Evolutionary conservation across 2,113 vertebrate species (phyloP), one percentile per base, ranked within the genome.

Genomic region (Trematomus loennbergii): DNA sequence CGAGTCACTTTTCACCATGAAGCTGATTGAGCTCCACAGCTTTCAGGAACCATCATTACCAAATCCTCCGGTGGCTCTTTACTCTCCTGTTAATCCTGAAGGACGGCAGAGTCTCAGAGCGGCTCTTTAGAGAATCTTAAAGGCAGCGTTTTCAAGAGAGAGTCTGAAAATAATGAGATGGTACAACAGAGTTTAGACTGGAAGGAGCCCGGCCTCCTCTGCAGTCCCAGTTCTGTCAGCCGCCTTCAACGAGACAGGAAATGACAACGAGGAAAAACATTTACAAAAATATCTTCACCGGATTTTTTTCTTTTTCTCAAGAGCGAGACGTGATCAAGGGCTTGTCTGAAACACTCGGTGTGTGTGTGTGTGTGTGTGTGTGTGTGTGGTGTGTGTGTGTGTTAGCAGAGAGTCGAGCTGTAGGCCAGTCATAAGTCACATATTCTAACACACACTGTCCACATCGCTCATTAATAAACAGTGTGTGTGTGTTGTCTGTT

Each of bases 201-300:
- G 22, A 18, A 83, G 82, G 81, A 79, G 72, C 66, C 70, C 16
- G 50, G 75, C 60, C 73, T 87, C 60, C 25, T 82, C 45, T 45
- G 45, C 65, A 87, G 90, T 76, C 89, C 92, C 88, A 89, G 91
- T 86, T 92, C 89, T 88, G 91, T 93, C 91, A 81, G 80, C 74
- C 85, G 78, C 20, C 86, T 89, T 93, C 88, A 87, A 8, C 43
- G 0, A n/a, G 9, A 68, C 8, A 57, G 20, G 25, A 73, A 29
- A 18, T 43, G 79, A 83, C 50, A 48, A 36, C 18, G 53, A 60
- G 54, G 36, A 33, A 61, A 40, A 63, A 73, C 81, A 75, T 68
- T 66, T 66, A 87, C 76, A 70, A 40, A 63, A 83, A 63, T 45
- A 45, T 78, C 71, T 81, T 68, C 49, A 9, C 70, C 9, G 12